Conservation (phyloP, 1,140 invertebrate genomes). For the Protaetia brevitarsis region DNA sequence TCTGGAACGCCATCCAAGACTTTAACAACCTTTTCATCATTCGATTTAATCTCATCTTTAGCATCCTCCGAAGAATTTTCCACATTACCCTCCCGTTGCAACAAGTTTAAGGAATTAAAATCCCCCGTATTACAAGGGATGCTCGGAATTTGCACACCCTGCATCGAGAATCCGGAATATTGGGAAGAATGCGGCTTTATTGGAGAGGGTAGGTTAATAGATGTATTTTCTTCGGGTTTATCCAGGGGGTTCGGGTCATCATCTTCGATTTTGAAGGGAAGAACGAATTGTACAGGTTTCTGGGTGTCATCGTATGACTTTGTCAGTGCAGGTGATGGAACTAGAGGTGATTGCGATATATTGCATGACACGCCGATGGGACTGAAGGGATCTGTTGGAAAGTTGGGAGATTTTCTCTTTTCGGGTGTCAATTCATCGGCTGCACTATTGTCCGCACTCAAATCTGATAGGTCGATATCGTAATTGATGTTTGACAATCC, state of each 20-base stretch:
- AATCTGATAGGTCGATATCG: slow-evolving; percentile 68
- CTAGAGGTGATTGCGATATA: slow-evolving; percentile 39
- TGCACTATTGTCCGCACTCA: slow-evolving; percentile 65
- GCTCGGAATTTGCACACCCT: slow-evolving; percentile 66
- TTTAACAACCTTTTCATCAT: slow-evolving; percentile 23
- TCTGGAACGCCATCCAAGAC: slow-evolving; percentile 9
- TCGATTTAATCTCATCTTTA: slow-evolving; percentile 1
- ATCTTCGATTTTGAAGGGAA: slow-evolving; percentile 43
- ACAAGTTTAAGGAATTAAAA: slow-evolving; percentile 36
- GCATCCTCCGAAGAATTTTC: neutral
- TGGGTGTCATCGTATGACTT: too few relatives aligned
- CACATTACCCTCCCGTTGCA: neutral
- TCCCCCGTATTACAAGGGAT: slow-evolving; percentile 72
- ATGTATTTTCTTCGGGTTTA: slow-evolving; percentile 55
- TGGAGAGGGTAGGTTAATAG: slow-evolving; percentile 61
- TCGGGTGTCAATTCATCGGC: slow-evolving; percentile 56
- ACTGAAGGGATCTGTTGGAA: slow-evolving; percentile 47
- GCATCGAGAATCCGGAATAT: slow-evolving; percentile 67
- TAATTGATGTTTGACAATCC: slow-evolving; percentile 68
- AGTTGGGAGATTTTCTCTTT: slow-evolving; percentile 39
- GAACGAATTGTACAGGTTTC: too few relatives aligned
- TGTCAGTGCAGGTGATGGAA: slow-evolving; percentile 32
- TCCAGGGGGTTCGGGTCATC: slow-evolving; percentile 57
- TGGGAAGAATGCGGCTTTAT: slow-evolving; percentile 56
- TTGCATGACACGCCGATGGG: slow-evolving; percentile 39